Base-by-base conservation (phyloP, 2,113 vertebrate genomes). In the Talpa occidentalis region DNA sequence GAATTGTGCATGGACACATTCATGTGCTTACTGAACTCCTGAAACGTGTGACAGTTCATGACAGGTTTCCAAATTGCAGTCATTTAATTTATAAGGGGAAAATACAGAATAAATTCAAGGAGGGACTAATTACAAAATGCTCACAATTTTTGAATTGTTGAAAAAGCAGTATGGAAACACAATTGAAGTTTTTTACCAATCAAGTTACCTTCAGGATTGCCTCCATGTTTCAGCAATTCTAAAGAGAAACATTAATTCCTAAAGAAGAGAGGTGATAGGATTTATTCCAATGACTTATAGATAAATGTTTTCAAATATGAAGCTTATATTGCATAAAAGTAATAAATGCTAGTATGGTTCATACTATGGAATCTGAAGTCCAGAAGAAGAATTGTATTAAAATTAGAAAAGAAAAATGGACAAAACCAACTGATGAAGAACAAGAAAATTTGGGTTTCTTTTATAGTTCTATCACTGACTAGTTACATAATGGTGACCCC, bases 111-210 rank as follows among this genome's bases (percentile, higher is more conserved):
- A 74, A 79, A 86, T 93, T 72, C 42, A 70, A 59, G 66, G 76
- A 72, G 42, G 40, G 49, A 16, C 24, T 15, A 81, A 73, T 72
- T 72, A 7, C 3, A 94, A 60, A 77, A 80, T 42, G 59, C 10
- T 83, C 88, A 2, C 11, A 40, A 26, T 49, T 96, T 3, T 74
- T 96, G 56, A 76, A 88, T 93, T 96, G 4, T 74, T 21, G 42
- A 8, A 6, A n/a, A 88, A 83, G 12, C 19, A 67, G 1, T 81
- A 37, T 21, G 16, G 26, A 92, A 93, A 77, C 35, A 90, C 60
- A 79, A 52, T 37, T 84, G 78, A 77, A 74, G n/a, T 60, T 94
- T 94, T 85, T 91, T 24, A 60, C 64, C 59, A 93, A 6, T 47
- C 17, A 42, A 88, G 1, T 94, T 82, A 87, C 60, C 40, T 8